Evolutionary conservation across 1,140 invertebrate species (phyloP), one percentile per base, ranked within the genome.

Genomic region (Diabrotica undecimpunctata): DNA sequence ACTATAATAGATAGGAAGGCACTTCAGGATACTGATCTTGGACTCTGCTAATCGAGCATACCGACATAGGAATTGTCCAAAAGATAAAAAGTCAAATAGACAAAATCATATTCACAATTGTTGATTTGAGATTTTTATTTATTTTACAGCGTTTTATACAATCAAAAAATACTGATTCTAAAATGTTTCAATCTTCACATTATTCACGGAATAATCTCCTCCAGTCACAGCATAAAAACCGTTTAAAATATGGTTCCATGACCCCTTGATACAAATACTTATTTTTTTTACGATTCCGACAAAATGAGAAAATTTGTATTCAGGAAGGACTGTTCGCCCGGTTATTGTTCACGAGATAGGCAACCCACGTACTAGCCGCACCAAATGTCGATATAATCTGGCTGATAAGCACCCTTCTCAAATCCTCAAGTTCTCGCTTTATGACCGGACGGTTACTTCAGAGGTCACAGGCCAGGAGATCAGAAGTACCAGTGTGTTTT

Each of bases 281-380:
- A 10, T 46, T 46, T 46, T 8, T 46, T 3, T 46, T 67, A 61
- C 60, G 64, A 66, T 72, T 66, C 67, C 63, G 66, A 65, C 69
- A 65, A 72, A 74, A 74, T 74, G 72, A 70, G 72, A 70, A 70
- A 74, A 72, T 74, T 74, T 72, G 72, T 74, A 74, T 74, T 74
- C 72, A 74, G 71, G 66, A 72, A 72, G 62, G 66, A 68, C 66
- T 66, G 66, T 72, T 64, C 53, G 54, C 54, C 52, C 56, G 66
- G 52, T 69, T 66, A 72, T 72, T 72, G 70, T 73, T 64, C 57
- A 36, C 61, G 61, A 74, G 72, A 74, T 74, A 74, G 68, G 67
- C 72, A 62, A 68, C 72, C 72, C 72, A 74, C 72, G 70, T 72
- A 64, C 64, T 25, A 56, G 62, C 58, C 68, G 72, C 68, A 69